Base-by-base conservation (phyloP, 2,113 vertebrate species). In the Corvus hawaiiensis region DNA sequence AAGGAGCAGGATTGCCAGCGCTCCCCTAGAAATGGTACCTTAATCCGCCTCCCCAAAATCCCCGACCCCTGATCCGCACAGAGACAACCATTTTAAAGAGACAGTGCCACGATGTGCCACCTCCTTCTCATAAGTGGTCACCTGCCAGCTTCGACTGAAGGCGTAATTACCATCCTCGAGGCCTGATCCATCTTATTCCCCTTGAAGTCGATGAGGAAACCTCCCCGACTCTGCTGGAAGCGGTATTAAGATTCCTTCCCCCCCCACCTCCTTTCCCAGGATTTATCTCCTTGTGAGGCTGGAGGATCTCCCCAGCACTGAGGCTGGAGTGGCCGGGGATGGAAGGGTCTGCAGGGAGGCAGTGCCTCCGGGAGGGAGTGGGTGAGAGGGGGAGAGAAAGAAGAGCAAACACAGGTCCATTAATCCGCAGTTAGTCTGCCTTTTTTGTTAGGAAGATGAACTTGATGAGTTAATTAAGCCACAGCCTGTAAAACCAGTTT, bases 401-500 rank as follows among this genome's bases (percentile, higher is more conserved):
- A 92, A 97, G 92, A 97, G 97, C 97, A 98, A 97, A 98, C 98
- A 98, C 94, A 96, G 98, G 98, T 98, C 97, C 98, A 98, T 98
- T 98, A 98, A 98, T 98, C 97, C 95, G 96, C 98, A 98, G 98
- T 98, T 98, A 98, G 96, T 97, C 98, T 98, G 97, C 97, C 98
- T 98, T 98, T 98, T 98, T 98, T 98, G 98, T 98, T 97, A 98
- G 97, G 98, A 98, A 98, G 98, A 98, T 98, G 98, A 98, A 98
- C 98, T 98, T 98, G 98, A 98, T 98, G 98, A 98, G 98, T 98
- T 98, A 98, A 98, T 98, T 98, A 98, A 98, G 97, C 98, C 97
- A 96, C 97, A 98, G 98, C 98, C 98, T 98, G 98, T 98, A 98
- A 98, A 98, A 98, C 98, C 98, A 98, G 98, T 98, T 98, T 98